Base-by-base conservation (phyloP, 2,797 vertebrate species). In the Rhynchotus rufescens region DNA sequence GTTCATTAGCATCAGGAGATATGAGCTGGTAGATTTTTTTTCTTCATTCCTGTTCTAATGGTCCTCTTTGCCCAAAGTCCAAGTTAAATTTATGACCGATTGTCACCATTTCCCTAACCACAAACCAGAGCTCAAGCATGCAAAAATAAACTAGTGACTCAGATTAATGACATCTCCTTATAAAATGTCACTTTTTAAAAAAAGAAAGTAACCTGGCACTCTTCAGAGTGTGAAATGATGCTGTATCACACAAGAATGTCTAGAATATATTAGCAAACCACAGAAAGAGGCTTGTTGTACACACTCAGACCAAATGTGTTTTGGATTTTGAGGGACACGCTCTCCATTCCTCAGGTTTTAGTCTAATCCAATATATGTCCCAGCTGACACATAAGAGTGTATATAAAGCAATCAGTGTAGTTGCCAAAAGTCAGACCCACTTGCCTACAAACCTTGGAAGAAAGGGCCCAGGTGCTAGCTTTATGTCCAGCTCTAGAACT, bases 201-300 rank as follows among this genome's bases (percentile, higher is more conserved):
- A 94, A 94, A 97, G 94, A 96, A 88, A 80, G 90, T 89, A 89
- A 94, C 89, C 85, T 89, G 86, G 94, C 84, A 78, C 40, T 76
- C 80, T 42, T 66, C 64, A 10, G 49, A 80, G 89, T 86, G 88
- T 95, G 94, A 94, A 94, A 75, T 79, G 86, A 81, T 92, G 76
- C 88, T 94, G 84, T 80, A 94, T 95, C 90, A 89, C 80, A 84
- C 75, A 92, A 95, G 96, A 92, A 93, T 92, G 94, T 90, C 88
- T 92, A 75, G 83, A 96, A 96, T 95, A 95, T 94, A 85, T 86
- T 95, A 89, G 69, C 51, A 95, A 95, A 84, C 78, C 92, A 94
- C 80, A 91, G 95, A 96, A 95, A 94, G 91, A 94, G 51, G 66
- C 66, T 92, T 85, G 49, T 92, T 96, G 84, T 96, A 79, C 38